These are phyloP conservation scores for Dryobota labecula DNA, from an alignment of 2,888 invertebrate genomes.

Conservation along the genomic window DNA sequence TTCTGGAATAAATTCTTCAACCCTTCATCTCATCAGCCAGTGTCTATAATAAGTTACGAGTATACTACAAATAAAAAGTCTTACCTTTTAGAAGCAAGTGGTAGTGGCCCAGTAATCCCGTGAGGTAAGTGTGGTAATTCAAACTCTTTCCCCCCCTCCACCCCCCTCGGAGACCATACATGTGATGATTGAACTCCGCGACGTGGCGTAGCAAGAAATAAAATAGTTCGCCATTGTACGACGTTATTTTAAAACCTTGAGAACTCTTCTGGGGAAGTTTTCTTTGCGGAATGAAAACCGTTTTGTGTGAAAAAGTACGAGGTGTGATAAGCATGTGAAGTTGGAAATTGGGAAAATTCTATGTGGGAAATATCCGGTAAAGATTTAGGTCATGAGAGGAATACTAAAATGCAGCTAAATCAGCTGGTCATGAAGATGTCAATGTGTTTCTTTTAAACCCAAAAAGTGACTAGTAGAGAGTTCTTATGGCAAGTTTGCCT, in stretches of 20 bases:
- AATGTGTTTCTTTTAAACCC: neutral
- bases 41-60: neutral
- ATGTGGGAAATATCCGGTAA: neutral
- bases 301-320: conserved; percentile 15
- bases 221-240: conserved; percentile 58
- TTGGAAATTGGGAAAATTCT: conserved; percentile 1
- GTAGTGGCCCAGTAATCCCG: conserved; percentile 64
- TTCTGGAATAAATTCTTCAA: neutral
- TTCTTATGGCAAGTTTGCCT: neutral
- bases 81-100: conserved; percentile 27
- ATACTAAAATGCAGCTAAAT: neutral
- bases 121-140: conserved; percentile 69
- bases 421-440: neutral
- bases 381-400: neutral
- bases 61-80: neutral
- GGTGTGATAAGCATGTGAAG: conserved; percentile 27
- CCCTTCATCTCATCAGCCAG: neutral
- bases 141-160: conserved; percentile 54
- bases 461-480: neutral
- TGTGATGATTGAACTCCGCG: conserved; percentile 68
- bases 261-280: conserved; percentile 45
- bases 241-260: conserved; percentile 54
- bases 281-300: conserved; percentile 30
- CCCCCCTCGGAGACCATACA: conserved; percentile 63
- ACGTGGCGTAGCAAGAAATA: conserved; percentile 62